Evolutionary conservation across 2,888 invertebrate species (phyloP).

Genomic region (Phania funesta): DNA sequence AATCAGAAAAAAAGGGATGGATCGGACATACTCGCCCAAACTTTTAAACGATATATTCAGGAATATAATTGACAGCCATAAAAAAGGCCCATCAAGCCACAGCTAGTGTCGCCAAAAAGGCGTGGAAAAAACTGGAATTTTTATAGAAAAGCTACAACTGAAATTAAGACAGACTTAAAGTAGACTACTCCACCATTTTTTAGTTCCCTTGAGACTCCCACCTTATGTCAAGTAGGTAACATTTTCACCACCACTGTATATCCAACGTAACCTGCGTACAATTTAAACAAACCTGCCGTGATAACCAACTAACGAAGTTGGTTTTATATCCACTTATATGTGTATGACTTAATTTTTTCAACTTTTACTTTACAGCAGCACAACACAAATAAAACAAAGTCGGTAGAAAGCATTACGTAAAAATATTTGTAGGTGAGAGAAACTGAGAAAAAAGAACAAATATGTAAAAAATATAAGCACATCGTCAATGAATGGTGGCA

Average conservation of each 20-base stretch:
- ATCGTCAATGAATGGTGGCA: constrained; percentile 38
- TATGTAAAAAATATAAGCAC: constrained; percentile 11
- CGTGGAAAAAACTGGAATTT: too few species aligned
- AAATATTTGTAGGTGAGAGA: constrained; percentile 7
- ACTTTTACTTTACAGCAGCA: background rate
- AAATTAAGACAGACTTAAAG: too few species aligned
- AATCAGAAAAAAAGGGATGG: too few species aligned
- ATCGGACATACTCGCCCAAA: too few species aligned
- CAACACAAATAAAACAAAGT: constrained; percentile 9
- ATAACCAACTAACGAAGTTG: constrained; percentile 53
- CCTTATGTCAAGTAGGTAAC: too few species aligned
- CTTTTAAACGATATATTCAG: too few species aligned
- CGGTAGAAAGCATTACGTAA: background rate
- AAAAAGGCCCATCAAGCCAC: too few species aligned
- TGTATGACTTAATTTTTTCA: constrained; percentile 19
- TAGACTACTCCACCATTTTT: too few species aligned
- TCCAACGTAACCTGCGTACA: constrained; percentile 43
- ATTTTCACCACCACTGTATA: background rate
- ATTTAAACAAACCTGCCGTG: constrained; percentile 48
- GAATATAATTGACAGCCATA: too few species aligned
- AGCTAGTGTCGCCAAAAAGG: too few species aligned
- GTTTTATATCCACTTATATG: constrained; percentile 45
- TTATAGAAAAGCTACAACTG: too few species aligned
- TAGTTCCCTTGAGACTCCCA: too few species aligned
- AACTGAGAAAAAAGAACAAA: constrained; percentile 11